Conservation (phyloP, 2,113 vertebrate genomes). For the Abramis brama region DNA sequence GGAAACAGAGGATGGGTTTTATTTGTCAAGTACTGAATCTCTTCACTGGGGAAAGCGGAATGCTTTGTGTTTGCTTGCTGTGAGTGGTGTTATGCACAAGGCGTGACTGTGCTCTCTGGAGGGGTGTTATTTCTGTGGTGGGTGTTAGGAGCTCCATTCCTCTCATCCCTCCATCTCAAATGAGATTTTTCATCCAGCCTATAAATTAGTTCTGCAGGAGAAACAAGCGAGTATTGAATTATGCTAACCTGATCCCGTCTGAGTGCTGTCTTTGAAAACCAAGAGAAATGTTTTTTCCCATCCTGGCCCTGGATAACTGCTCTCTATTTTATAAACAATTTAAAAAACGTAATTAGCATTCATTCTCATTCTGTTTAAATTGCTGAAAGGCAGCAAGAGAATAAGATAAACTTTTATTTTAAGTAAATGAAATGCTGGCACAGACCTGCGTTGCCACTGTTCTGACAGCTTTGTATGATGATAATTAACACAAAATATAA, state of each 20-base stretch:
- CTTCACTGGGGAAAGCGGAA: conserved; percentile 11
- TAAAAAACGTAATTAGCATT: conserved; percentile 36
- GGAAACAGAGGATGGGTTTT: conserved; percentile 9
- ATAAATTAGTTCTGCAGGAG: conserved; percentile 45
- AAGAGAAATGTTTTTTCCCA: conserved; percentile 36
- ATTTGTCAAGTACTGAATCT: conserved; percentile 18
- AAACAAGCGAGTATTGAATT: conserved; percentile 53
- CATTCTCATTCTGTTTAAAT: conserved; percentile 35
- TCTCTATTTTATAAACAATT: conserved; percentile 40
- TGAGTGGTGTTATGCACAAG: conserved; percentile 26
- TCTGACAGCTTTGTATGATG: not conserved
- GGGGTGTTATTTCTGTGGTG: conserved; percentile 36
- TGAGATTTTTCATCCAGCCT: conserved; percentile 39
- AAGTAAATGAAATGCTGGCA: not conserved
- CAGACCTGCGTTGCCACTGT: not conserved
- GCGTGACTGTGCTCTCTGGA: conserved; percentile 30
- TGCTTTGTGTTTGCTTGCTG: conserved; percentile 28
- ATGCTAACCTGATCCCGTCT: conserved; percentile 48
- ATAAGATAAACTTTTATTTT: not conserved
- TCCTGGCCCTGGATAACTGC: conserved; percentile 26
- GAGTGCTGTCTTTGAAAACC: conserved; percentile 40
- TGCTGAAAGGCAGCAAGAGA: not conserved
- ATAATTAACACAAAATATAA: not conserved
- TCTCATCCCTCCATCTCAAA: conserved; percentile 33
- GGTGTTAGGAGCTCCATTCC: conserved; percentile 5